phyloP scores from a whole-genome alignment of 2,888 invertebrate species.

The Pelosia muscerda region DNA sequence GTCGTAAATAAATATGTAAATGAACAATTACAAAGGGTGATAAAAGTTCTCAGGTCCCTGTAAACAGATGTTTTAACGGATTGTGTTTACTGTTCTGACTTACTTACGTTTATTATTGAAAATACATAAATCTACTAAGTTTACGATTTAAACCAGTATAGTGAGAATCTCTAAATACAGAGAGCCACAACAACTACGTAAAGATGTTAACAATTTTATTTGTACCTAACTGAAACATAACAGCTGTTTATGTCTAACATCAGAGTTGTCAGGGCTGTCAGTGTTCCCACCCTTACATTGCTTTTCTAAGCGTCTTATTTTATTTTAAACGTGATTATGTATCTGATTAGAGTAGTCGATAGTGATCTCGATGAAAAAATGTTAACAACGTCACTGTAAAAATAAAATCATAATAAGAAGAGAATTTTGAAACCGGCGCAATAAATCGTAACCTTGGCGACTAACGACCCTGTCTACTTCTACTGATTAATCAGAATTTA shows the following conservation, averaged over 20 bases:
- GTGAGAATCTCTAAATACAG: constrained; percentile 51
- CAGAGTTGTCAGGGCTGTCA: constrained; percentile 38
- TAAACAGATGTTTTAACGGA: constrained; percentile 46
- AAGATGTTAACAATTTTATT: constrained; percentile 55
- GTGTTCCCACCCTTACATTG: constrained; percentile 23
- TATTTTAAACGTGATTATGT: constrained; percentile 38
- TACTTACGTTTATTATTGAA: constrained; percentile 51
- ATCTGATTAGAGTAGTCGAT: constrained; percentile 38
- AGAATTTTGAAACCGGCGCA: constrained; percentile 42
- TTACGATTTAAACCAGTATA: constrained; percentile 49
- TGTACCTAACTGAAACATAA: constrained; percentile 54
- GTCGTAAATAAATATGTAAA: constrained; percentile 41
- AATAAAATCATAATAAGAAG: constrained; percentile 50
- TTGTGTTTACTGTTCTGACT: constrained; percentile 43
- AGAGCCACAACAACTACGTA: constrained; percentile 50
- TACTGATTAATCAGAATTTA: constrained; percentile 76
- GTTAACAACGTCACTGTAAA: constrained; percentile 39
- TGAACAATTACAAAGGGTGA: constrained; percentile 41
- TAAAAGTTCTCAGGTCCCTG: constrained; percentile 45
- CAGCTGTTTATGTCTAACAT: constrained; percentile 51
- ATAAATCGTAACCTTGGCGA: constrained; percentile 61
- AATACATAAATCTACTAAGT: constrained; percentile 50
- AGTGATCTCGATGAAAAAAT: constrained; percentile 36
- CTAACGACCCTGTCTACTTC: constrained; percentile 57
- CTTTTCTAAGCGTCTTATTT: constrained; percentile 25